Conservation (phyloP, 2,888 invertebrate genomes). For the Ceramica pisi region DNA sequence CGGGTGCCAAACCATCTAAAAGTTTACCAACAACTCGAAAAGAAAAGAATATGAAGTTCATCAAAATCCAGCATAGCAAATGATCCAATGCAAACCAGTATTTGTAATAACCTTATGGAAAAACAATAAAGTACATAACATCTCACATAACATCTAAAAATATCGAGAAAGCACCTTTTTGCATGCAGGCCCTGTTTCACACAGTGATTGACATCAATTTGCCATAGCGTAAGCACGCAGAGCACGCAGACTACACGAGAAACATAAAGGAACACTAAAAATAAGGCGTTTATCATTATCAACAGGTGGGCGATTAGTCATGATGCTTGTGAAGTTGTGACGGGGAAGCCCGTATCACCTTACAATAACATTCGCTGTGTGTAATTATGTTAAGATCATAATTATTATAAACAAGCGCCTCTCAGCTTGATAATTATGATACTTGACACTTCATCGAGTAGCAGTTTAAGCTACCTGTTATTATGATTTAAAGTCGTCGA, state of each 20-base stretch:
- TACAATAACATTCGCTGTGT: slow-evolving; percentile 52
- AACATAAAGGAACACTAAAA: slow-evolving; percentile 49
- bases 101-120: background rate
- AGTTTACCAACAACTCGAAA: background rate
- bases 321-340: slow-evolving; percentile 22
- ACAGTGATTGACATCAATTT: slow-evolving; percentile 22
- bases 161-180: slow-evolving; percentile 12
- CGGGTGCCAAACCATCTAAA: background rate
- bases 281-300: slow-evolving; percentile 38
- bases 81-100: background rate
- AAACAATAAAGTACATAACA: background rate
- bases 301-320: slow-evolving; percentile 57
- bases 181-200: background rate
- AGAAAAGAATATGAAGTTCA: background rate
- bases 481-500: slow-evolving; percentile 1
- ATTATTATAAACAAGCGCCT: slow-evolving; percentile 43
- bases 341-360: slow-evolving; percentile 64
- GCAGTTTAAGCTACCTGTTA: background rate
- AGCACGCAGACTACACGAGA: slow-evolving; percentile 45
- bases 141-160: background rate
- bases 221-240: slow-evolving; percentile 21
- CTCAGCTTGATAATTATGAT: slow-evolving; percentile 13
- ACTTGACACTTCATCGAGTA: slow-evolving; percentile 19
- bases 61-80: background rate
- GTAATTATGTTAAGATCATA: slow-evolving; percentile 45